Evolutionary conservation across 2,113 vertebrate species (phyloP), one percentile per base, ranked within the genome.

Genomic region (Oxyura jamaicensis): DNA sequence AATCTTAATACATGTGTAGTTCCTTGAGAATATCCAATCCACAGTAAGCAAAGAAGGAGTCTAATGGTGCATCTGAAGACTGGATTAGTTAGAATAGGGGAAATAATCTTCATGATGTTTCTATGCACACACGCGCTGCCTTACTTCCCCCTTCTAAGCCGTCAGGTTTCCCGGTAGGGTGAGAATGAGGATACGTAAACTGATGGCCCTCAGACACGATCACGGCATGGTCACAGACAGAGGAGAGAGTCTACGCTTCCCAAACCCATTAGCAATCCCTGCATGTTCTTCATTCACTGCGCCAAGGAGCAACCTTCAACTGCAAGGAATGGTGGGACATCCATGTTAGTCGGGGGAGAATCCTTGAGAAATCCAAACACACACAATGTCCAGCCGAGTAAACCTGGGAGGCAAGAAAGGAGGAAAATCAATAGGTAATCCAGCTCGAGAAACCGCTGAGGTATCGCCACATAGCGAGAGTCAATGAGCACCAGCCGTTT

Each of bases 1-100:
- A 99, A 99, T 98, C 99, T 99, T 97, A 99, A 93, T 68, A 99
- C 99, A 97, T 99, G 99, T 88, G 99, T 99, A 97, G 99, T 99
- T 98, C 99, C 99, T 96, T 98, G 98, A 96, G 98, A 98, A 98
- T 98, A 99, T 98, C 99, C 99, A 98, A 99, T 98, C 98, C 98
- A 98, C 98, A 99, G 98, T 93, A 99, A 98, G 80, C 99, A 98
- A 98, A 99, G 98, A 80, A 99, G 97, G 84, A 99, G 98, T 98
- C 98, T 98, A 97, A 98, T 84, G 97, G 96, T 97, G 98, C 98
- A 98, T 98, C 98, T 98, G 98, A 98, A 98, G 98, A 99, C 98
- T 97, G 98, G 98, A 97, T 98, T 98, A 98, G 98, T 99, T 98
- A 98, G 97, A 98, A 98, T 90, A 96, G 90, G 97, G 97, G 97